Conservation (phyloP, 2,113 vertebrate genomes). For the Abramis brama region DNA sequence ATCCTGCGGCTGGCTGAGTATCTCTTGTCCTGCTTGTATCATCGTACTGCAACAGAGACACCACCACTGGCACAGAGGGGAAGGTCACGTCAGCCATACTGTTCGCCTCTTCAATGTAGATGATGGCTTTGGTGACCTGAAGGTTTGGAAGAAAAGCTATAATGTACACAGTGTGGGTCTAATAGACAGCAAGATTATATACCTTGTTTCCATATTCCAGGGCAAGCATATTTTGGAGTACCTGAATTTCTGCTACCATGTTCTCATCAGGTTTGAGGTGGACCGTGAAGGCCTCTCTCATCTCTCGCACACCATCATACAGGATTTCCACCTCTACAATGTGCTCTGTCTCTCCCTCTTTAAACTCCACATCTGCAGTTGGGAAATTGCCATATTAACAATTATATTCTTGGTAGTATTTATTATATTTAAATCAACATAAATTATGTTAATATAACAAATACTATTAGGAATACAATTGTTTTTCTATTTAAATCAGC, state of each 20-base stretch:
- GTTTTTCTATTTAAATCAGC: no score
- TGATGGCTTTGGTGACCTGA: conserved; percentile 81
- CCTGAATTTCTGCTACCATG: conserved; percentile 86
- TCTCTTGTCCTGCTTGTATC: conserved; percentile 70
- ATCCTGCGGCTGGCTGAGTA: conserved; percentile 74
- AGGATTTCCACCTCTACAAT: conserved; percentile 82
- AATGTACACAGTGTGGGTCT: not conserved
- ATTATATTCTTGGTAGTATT: not conserved
- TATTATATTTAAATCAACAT: not conserved
- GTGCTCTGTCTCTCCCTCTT: conserved; percentile 81
- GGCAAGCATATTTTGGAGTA: conserved; percentile 52
- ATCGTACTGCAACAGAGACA: conserved; percentile 83
- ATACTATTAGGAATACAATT: not conserved
- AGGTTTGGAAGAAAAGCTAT: conserved; percentile 36
- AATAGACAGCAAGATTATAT: not conserved
- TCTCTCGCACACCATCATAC: conserved; percentile 81
- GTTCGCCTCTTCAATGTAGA: conserved; percentile 85
- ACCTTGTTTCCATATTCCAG: not conserved
- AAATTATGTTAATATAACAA: not conserved
- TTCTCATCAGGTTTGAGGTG: conserved; percentile 86
- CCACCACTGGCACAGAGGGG: conserved; percentile 82
- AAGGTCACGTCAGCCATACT: conserved; percentile 88
- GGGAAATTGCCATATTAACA: not conserved
- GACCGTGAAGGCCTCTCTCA: conserved; percentile 87
- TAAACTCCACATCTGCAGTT: conserved; percentile 83